These are phyloP conservation scores for Aplysia californica DNA, from an alignment of 1,140 invertebrate genomes.

Conservation along the genomic window DNA sequence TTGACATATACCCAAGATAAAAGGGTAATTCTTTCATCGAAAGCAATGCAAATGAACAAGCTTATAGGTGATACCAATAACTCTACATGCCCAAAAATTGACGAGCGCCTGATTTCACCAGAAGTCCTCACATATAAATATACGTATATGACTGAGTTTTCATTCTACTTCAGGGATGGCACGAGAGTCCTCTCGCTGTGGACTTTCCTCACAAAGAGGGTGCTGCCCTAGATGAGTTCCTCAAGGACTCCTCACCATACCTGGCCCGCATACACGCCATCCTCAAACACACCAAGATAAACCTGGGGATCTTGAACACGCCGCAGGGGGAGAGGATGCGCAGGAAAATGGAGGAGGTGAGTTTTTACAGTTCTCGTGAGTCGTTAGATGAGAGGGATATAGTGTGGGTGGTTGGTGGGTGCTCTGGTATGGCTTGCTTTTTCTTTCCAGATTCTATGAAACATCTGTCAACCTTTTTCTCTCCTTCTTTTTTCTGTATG, in stretches of 20 bases:
- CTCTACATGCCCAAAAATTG: too few species aligned
- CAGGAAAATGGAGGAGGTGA: constrained; percentile 47
- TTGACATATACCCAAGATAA: too few species aligned
- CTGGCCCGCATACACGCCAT: constrained; percentile 45
- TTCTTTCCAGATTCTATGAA: not conserved
- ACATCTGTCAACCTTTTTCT: not conserved
- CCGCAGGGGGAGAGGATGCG: constrained; percentile 47
- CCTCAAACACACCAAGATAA: constrained; percentile 44
- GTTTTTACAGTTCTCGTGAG: constrained; percentile 1
- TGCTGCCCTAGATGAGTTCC: constrained; percentile 32
- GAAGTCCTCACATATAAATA: too few species aligned
- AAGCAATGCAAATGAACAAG: too few species aligned
- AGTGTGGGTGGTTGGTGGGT: not conserved
- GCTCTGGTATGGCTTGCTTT: too few species aligned
- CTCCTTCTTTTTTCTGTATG: not conserved
- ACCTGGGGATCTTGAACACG: constrained; percentile 42
- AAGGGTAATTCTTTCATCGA: too few species aligned
- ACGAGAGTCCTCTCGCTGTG: constrained; percentile 35
- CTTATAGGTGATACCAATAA: too few species aligned
- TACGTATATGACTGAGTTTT: too few species aligned
- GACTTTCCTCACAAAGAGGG: constrained; percentile 31
- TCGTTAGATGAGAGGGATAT: not conserved
- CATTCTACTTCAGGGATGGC: too few species aligned
- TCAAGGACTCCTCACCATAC: constrained; percentile 45
- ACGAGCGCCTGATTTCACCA: too few species aligned